Percentiles rank a stretch among this genome's conserved stretches.
Evolutionary conservation across 2,888 invertebrate genomes (phyloP).

Genomic region (Amphipoea oculea): DNA sequence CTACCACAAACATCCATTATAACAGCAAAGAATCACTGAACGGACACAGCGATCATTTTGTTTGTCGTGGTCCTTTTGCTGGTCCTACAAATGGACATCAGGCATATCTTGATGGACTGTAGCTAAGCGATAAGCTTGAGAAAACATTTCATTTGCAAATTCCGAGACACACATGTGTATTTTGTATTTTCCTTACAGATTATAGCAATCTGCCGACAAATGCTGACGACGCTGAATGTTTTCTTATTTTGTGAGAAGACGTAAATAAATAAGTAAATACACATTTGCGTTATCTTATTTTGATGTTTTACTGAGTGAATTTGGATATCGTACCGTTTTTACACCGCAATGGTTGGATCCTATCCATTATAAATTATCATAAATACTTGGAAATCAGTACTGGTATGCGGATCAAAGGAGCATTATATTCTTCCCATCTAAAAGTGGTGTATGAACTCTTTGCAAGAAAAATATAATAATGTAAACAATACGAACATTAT

Average conservation of each 20-base stretch:
- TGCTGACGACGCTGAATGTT: constrained; percentile 32
- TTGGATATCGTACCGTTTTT: not conserved
- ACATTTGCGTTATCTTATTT: not conserved
- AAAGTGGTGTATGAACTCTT: not conserved
- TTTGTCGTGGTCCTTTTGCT: constrained; percentile 75
- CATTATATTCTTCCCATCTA: not conserved
- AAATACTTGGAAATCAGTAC: not conserved
- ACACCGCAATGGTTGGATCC: not conserved
- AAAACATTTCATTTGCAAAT: constrained; percentile 80
- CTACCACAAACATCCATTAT: constrained; percentile 43
- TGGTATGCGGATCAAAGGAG: not conserved
- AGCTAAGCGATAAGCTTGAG: constrained; percentile 78
- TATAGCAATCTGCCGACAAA: constrained; percentile 56
- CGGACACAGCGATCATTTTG: constrained; percentile 68
- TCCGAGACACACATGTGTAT: constrained; percentile 67
- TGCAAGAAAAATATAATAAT: not conserved
- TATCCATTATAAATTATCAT: not conserved
- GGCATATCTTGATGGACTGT: constrained; percentile 77
- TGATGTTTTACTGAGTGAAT: constrained; percentile 1
- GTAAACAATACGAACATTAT: constrained; percentile 43
- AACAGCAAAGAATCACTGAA: constrained; percentile 54
- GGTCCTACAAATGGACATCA: constrained; percentile 73
- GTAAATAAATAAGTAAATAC: constrained; percentile 12
- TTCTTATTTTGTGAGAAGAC: constrained; percentile 8
- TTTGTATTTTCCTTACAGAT: constrained; percentile 61